Percentiles rank a stretch among this genome's conserved stretches.
Conservation (phyloP, 2,797 vertebrate genomes). For the Crocodylus rhombifer region DNA sequence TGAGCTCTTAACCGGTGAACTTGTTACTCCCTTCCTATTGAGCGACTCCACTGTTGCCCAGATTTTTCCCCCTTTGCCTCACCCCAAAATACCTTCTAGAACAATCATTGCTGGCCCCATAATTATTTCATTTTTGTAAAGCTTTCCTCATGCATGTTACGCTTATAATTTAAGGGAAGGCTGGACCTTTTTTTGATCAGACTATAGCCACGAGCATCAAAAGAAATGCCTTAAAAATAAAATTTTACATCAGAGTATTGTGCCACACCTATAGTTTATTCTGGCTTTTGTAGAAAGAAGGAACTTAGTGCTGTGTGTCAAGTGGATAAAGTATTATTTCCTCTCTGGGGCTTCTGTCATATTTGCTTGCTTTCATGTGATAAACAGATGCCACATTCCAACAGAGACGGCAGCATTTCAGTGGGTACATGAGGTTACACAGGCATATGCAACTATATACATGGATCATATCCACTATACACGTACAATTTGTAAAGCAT, state of each 20-base stretch:
- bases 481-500: background rate
- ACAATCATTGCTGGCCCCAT: background rate
- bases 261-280: background rate
- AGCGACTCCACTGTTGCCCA: background rate
- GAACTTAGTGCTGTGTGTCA: constrained; percentile 12
- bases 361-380: background rate
- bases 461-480: background rate
- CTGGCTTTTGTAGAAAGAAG: background rate
- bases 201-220: background rate
- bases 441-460: rapidly evolving
- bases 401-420: background rate
- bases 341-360: constrained; percentile 7
- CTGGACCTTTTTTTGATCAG: background rate
- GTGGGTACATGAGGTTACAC: background rate
- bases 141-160: background rate
- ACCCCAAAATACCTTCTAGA: background rate
- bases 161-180: background rate
- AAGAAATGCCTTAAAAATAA: background rate
- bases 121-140: constrained; percentile 18
- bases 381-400: background rate
- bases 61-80: background rate
- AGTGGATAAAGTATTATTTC: constrained; percentile 33
- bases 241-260: background rate
- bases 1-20: background rate
- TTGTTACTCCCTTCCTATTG: background rate